Evolutionary conservation across 2,888 invertebrate genomes (phyloP).

Genomic region (Sipunculus nudus): DNA sequence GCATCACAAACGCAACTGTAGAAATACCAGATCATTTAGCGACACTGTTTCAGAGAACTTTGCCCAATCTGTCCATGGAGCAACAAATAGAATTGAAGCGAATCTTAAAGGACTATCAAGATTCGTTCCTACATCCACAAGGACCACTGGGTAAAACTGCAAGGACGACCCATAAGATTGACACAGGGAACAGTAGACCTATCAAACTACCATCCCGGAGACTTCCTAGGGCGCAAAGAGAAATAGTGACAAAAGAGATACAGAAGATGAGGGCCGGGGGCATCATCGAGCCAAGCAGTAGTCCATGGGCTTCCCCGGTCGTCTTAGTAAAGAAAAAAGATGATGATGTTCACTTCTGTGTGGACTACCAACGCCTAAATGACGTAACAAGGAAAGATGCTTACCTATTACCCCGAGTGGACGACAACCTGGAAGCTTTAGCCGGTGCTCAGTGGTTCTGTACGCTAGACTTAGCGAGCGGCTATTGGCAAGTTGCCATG

Average conservation of each 20-base stretch:
- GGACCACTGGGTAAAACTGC: not conserved
- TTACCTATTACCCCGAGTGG: constrained; percentile 30
- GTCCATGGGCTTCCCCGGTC: constrained; percentile 15
- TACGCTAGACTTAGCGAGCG: constrained; percentile 34
- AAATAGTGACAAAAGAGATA: not conserved
- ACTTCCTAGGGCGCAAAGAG: not conserved
- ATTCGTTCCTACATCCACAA: too few relatives aligned
- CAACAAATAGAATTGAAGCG: too few relatives aligned
- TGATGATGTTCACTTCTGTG: constrained; percentile 24
- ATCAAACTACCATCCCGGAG: not conserved
- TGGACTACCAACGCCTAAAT: constrained; percentile 34
- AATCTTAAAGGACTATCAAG: too few relatives aligned
- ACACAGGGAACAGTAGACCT: not conserved
- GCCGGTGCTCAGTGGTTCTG: constrained; percentile 35
- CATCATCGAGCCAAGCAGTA: constrained; percentile 8
- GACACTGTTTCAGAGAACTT: too few relatives aligned
- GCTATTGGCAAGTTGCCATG: constrained; percentile 44
- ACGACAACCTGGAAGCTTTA: constrained; percentile 28
- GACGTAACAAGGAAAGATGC: constrained; percentile 28
- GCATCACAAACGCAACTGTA: too few relatives aligned
- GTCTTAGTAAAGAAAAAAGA: constrained; percentile 31
- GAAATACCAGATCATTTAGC: too few relatives aligned
- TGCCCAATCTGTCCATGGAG: too few relatives aligned
- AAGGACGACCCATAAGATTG: not conserved
- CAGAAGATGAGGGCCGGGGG: not conserved